Conservation (phyloP, 2,888 invertebrate species). For the Andrena flavipes region DNA sequence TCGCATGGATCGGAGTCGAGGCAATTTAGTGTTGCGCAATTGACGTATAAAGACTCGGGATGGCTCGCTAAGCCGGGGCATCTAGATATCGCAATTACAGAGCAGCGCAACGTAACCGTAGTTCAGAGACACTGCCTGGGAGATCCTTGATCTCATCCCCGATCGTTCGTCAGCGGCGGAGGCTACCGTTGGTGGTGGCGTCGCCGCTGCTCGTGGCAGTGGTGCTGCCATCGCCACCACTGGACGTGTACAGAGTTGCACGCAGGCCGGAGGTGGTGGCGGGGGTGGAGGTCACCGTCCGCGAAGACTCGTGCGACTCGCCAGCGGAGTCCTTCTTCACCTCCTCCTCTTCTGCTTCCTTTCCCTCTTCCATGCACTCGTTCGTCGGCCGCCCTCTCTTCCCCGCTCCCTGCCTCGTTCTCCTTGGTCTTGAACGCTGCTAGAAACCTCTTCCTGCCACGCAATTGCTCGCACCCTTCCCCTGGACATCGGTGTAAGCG, state of each 20-base stretch:
- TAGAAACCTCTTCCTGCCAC: slow-evolving; percentile 47
- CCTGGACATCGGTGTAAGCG: slow-evolving; percentile 37
- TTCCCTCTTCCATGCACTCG: slow-evolving; percentile 8
- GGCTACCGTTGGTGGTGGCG: slow-evolving; percentile 18
- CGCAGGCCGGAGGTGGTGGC: slow-evolving; percentile 52
- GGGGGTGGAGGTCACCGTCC: slow-evolving; percentile 80
- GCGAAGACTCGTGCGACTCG: slow-evolving; percentile 79
- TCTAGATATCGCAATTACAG: background rate
- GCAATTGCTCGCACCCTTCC: slow-evolving; percentile 54
- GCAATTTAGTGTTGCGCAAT: no score
- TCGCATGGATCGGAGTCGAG: no score
- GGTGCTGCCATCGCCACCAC: slow-evolving; percentile 14
- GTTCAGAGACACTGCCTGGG: background rate
- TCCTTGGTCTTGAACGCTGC: slow-evolving; percentile 26
- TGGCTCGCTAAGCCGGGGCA: background rate
- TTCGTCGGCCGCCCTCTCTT: background rate
- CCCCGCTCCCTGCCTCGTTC: slow-evolving; percentile 27
- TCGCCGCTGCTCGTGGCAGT: background rate
- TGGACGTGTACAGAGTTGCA: slow-evolving; percentile 40
- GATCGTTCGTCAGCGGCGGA: slow-evolving; percentile 24
- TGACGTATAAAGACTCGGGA: no score
- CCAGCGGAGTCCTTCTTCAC: slow-evolving; percentile 64
- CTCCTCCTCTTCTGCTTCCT: slow-evolving; percentile 54
- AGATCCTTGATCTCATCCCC: slow-evolving; percentile 11
- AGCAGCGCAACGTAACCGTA: background rate